A percentile compares a stretch with the other conserved stretches of the same genome.
Evolutionary conservation across 2,888 invertebrate species (phyloP).

Genomic region (Cosmopolites sordidus): DNA sequence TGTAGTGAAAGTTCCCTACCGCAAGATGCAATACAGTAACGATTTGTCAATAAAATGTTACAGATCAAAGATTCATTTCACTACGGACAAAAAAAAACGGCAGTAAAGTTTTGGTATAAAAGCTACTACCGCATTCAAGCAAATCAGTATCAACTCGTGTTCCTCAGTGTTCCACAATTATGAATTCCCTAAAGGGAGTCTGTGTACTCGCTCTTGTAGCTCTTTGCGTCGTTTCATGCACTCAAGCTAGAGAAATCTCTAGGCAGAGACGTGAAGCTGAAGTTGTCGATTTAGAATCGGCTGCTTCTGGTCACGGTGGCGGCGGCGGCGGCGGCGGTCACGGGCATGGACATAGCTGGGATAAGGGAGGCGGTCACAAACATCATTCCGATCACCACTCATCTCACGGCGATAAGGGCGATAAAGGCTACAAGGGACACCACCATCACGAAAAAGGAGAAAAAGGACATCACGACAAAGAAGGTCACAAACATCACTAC

Average conservation of each 20-base stretch:
- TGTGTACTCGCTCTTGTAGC: slow-evolving; percentile 60
- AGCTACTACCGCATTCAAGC: slow-evolving; percentile 27
- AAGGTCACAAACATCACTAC: slow-evolving; percentile 60
- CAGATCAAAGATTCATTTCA: slow-evolving; percentile 39
- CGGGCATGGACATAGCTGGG: slow-evolving; percentile 49
- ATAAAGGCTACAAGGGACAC: slow-evolving; percentile 63
- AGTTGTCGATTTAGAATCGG: slow-evolving; percentile 52
- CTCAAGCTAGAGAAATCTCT: slow-evolving; percentile 53
- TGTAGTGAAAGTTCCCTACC: slow-evolving; percentile 42
- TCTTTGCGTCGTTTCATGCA: slow-evolving; percentile 46
- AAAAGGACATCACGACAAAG: slow-evolving; percentile 66
- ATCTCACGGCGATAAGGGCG: slow-evolving; percentile 58
- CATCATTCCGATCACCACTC: slow-evolving; percentile 55
- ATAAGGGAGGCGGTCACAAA: slow-evolving; percentile 55
- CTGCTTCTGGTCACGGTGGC: slow-evolving; percentile 51
- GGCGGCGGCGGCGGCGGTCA: slow-evolving; percentile 23
- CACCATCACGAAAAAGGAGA: slow-evolving; percentile 61
- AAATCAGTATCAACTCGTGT: slow-evolving; percentile 36
- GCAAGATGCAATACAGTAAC: slow-evolving; percentile 42
- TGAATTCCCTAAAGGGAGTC: slow-evolving; percentile 63
- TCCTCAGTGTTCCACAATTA: slow-evolving; percentile 26
- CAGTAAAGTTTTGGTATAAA: slow-evolving; percentile 35
- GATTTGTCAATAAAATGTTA: slow-evolving; percentile 40
- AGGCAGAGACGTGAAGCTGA: slow-evolving; percentile 43
- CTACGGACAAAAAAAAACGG: slow-evolving; percentile 33